Percentiles rank a stretch among this genome's conserved stretches.
These are phyloP conservation scores for Chionodraco myersi DNA, from an alignment of 2,113 vertebrate species.

Conservation along the genomic window DNA sequence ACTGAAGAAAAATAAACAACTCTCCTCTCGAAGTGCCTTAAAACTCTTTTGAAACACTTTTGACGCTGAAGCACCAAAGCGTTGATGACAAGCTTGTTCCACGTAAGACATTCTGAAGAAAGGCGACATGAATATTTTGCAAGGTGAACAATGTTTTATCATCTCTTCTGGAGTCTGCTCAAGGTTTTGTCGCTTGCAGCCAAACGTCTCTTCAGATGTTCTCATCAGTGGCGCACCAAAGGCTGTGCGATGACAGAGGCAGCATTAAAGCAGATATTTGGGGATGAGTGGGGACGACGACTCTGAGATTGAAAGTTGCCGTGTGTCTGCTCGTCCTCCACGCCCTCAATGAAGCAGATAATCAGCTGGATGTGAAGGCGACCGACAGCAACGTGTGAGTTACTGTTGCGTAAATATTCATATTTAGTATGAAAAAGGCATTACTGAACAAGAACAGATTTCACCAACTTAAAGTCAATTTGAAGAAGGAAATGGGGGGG, in stretches of 20 bases:
- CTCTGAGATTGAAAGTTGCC: slow-evolving; percentile 38
- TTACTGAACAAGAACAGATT: slow-evolving; percentile 47
- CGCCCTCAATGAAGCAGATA: slow-evolving; percentile 48
- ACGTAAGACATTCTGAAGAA: slow-evolving; percentile 7
- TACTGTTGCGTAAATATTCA: slow-evolving; percentile 45
- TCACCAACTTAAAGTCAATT: slow-evolving; percentile 39
- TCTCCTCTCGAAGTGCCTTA: background rate
- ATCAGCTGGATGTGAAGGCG: slow-evolving; percentile 48
- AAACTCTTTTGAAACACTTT: slow-evolving; percentile 7
- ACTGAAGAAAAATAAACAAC: background rate
- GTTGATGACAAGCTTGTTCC: slow-evolving; percentile 22
- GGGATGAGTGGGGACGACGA: slow-evolving; percentile 9
- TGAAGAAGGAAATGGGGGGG: slow-evolving; percentile 16
- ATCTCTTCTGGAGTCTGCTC: slow-evolving; percentile 23
- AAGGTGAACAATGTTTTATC: slow-evolving; percentile 45
- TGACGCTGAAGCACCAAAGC: slow-evolving; percentile 17
- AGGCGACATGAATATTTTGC: slow-evolving; percentile 13
- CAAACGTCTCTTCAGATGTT: slow-evolving; percentile 43
- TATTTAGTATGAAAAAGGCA: slow-evolving; percentile 43
- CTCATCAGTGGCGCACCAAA: slow-evolving; percentile 57
- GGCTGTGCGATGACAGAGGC: slow-evolving; percentile 23
- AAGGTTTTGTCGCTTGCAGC: slow-evolving; percentile 44
- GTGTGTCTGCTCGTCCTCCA: slow-evolving; percentile 41
- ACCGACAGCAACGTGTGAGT: slow-evolving; percentile 27
- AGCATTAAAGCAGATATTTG: slow-evolving; percentile 36